These are phyloP conservation scores for Austrolebias charrua DNA, from an alignment of 2,797 vertebrate genomes.

Conservation along the genomic window DNA sequence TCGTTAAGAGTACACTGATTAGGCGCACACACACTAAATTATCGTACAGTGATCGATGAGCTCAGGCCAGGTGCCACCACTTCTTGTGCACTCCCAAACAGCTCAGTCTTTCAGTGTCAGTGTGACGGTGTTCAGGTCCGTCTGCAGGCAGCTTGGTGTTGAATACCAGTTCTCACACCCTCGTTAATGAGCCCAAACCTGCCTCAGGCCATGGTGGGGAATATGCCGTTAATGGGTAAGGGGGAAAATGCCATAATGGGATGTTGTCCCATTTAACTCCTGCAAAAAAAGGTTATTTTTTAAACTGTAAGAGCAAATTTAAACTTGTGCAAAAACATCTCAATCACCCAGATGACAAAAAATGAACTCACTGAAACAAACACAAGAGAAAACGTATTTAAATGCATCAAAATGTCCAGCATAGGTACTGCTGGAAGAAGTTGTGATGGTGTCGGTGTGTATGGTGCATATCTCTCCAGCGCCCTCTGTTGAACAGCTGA, in stretches of 20 bases:
- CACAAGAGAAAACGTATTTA: constrained; percentile 10
- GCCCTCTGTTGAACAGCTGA: constrained; percentile 69
- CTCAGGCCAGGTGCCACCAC: constrained; percentile 29
- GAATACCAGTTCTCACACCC: constrained; percentile 24
- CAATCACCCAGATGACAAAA: not conserved
- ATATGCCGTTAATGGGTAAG: constrained; percentile 39
- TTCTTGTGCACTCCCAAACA: constrained; percentile 8
- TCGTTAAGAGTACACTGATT: constrained; percentile 55
- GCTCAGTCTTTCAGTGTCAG: constrained; percentile 18
- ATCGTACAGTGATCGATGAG: constrained; percentile 34
- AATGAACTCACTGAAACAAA: constrained; percentile 7
- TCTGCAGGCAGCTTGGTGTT: constrained; percentile 34
- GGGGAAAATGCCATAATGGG: constrained; percentile 21
- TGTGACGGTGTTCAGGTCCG: constrained; percentile 12
- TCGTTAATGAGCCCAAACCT: constrained; percentile 20
- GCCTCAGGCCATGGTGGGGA: constrained; percentile 30
- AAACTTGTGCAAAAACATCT: not conserved
- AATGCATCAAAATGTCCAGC: not conserved
- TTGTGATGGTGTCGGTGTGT: not conserved
- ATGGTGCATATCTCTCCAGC: constrained; percentile 47
- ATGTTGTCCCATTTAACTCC: constrained; percentile 17
- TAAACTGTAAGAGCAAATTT: not conserved
- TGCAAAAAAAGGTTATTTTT: constrained; percentile 6
- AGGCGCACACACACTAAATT: constrained; percentile 7
- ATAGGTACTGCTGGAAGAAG: not conserved